Evolutionary conservation across 2,113 vertebrate species (phyloP).

Genomic region (Nothoprocta perdicaria): DNA sequence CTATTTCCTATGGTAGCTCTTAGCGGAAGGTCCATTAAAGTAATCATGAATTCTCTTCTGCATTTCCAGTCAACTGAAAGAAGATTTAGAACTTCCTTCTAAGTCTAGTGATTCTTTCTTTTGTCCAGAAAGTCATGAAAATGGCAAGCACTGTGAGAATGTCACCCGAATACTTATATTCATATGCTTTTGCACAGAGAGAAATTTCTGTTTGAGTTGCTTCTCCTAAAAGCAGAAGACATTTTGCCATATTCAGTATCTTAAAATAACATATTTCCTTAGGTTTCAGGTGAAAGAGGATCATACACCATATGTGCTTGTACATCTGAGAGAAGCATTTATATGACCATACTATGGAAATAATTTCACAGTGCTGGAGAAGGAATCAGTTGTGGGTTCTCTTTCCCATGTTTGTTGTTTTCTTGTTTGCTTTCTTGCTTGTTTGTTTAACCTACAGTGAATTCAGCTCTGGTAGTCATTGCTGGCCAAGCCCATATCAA

Average conservation of each 20-base stretch:
- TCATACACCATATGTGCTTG: neutral
- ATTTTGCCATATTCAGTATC: neutral
- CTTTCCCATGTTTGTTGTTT: neutral
- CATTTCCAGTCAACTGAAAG: neutral
- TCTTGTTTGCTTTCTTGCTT: slow-evolving; percentile 10
- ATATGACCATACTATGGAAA: slow-evolving; percentile 9
- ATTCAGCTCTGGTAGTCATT: slow-evolving; percentile 28
- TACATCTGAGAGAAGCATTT: neutral
- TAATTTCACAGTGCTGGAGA: neutral
- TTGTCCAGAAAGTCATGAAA: neutral
- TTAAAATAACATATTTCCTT: neutral
- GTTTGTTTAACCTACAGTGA: slow-evolving; percentile 46
- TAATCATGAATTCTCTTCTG: neutral
- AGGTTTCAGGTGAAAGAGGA: neutral
- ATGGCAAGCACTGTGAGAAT: neutral
- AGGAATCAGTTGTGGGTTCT: neutral
- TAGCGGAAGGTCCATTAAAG: neutral
- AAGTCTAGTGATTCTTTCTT: neutral
- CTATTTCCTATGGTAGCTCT: neutral
- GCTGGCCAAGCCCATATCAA: slow-evolving; percentile 44
- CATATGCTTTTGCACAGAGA: neutral
- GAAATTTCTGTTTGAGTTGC: neutral
- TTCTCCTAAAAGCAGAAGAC: neutral
- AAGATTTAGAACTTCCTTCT: neutral
- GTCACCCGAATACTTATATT: neutral